Evolutionary conservation across 2,888 invertebrate genomes (phyloP), one percentile per base, ranked within the genome.

Genomic region (Rhagonycha fulva): DNA sequence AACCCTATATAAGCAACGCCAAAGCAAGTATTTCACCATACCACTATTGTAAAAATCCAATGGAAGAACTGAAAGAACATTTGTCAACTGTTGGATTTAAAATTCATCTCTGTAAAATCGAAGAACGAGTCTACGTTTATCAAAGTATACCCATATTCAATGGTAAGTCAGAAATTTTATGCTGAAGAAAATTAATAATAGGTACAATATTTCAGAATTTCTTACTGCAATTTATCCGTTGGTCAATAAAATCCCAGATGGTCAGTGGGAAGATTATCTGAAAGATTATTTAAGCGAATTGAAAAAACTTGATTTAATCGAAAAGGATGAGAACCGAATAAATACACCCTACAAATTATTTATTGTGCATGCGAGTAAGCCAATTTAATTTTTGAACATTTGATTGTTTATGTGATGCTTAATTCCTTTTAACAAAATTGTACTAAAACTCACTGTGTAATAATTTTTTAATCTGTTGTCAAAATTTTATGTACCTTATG

Each of bases 191-290:
- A 1, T 4, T 4, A 30, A 26, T 24, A n/a, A 62, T 11, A 14
- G n/a, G n/a, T 12, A 63, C 66, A 24, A n/a, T n/a, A 63, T 28
- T 89, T 63, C 87, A 93, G 94, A 91, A 82, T 92, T 93, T 62
- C 89, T 92, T 0, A 88, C 89, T 77, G 94, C 94, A 0, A 91
- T 95, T 4, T 94, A 93, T n/a, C n/a, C n/a, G n/a, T n/a, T n/a
- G n/a, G n/a, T n/a, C n/a, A n/a, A n/a, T n/a, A n/a, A n/a, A n/a
- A n/a, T n/a, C n/a, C n/a, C n/a, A n/a, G n/a, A n/a, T n/a, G n/a
- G n/a, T n/a, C n/a, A n/a, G n/a, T n/a, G n/a, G n/a, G n/a, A n/a
- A n/a, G n/a, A n/a, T n/a, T n/a, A n/a, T n/a, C n/a, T n/a, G n/a
- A n/a, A n/a, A n/a, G n/a, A n/a, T n/a, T n/a, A n/a, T n/a, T n/a